Conservation (phyloP, 2,113 vertebrate genomes). For the Sinosuthora webbiana region DNA sequence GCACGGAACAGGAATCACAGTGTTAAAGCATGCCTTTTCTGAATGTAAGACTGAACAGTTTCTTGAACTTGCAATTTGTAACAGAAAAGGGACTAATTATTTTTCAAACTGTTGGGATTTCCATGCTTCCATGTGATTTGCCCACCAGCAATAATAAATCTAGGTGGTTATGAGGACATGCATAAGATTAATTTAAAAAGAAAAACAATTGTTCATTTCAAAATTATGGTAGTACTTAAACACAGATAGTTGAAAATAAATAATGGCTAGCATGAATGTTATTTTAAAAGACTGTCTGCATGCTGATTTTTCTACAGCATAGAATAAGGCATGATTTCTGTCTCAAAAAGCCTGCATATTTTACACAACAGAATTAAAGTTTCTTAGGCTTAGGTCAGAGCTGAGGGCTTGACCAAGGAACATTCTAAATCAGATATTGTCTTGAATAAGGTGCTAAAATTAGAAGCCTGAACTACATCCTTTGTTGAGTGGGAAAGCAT, state of each 20-base stretch:
- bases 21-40: not conserved
- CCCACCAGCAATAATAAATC: not conserved
- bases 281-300: not conserved
- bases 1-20: not conserved
- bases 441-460: constrained; percentile 24
- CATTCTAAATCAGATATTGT: not conserved
- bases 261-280: not conserved
- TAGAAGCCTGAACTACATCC: not conserved
- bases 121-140: not conserved
- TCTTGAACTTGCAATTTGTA: not conserved
- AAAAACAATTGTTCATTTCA: not conserved
- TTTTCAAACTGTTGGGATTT: not conserved
- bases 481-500: constrained; percentile 3
- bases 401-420: not conserved
- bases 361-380: not conserved
- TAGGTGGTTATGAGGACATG: not conserved
- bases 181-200: constrained; percentile 3
- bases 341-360: not conserved
- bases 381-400: constrained; percentile 7
- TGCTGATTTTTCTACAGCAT: not conserved
- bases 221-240: not conserved
- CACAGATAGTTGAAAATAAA: not conserved
- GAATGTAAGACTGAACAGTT: not conserved
- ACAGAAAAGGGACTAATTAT: not conserved
- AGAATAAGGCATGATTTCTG: not conserved